Conservation (phyloP, 1,140 invertebrate genomes). For the Sitophilus oryzae region DNA sequence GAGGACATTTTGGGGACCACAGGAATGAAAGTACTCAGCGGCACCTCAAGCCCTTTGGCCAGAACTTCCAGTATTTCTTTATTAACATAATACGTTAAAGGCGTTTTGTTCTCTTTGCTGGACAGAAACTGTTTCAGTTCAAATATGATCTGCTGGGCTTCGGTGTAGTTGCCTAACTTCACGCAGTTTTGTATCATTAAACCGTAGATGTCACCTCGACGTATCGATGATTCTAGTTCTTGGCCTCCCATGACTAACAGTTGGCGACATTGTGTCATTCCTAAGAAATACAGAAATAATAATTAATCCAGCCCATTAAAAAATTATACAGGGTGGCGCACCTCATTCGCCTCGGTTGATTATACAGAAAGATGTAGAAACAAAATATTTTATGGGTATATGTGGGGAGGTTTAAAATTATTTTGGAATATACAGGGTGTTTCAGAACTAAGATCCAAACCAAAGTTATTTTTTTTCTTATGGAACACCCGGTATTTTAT, state of each 20-base stretch:
- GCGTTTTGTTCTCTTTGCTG: constrained; percentile 23
- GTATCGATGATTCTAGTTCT: constrained; percentile 50
- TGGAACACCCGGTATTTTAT: too few relatives aligned
- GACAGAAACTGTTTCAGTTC: constrained; percentile 38
- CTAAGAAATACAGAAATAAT: too few relatives aligned
- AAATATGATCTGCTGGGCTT: constrained; percentile 37
- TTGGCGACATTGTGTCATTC: constrained; percentile 52
- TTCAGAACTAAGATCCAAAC: too few relatives aligned
- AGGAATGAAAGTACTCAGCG: constrained; percentile 34
- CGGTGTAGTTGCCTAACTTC: constrained; percentile 42
- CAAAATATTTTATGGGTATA: too few relatives aligned
- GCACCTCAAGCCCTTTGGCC: constrained; percentile 36
- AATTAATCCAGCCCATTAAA: too few relatives aligned
- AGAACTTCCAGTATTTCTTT: constrained; percentile 40
- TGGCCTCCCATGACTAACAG: constrained; percentile 48
- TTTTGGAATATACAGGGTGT: too few relatives aligned
- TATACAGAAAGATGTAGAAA: too few relatives aligned
- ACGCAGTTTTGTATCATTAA: constrained; percentile 50
- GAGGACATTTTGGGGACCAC: constrained; percentile 6
- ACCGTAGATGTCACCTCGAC: constrained; percentile 51
- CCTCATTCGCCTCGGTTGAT: too few relatives aligned
- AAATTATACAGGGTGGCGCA: too few relatives aligned
- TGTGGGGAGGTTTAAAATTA: too few relatives aligned
- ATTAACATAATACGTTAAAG: constrained; percentile 42
- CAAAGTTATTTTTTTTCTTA: too few relatives aligned